Base-by-base conservation (phyloP, 2,888 invertebrate species). In the Arctia plantaginis region DNA sequence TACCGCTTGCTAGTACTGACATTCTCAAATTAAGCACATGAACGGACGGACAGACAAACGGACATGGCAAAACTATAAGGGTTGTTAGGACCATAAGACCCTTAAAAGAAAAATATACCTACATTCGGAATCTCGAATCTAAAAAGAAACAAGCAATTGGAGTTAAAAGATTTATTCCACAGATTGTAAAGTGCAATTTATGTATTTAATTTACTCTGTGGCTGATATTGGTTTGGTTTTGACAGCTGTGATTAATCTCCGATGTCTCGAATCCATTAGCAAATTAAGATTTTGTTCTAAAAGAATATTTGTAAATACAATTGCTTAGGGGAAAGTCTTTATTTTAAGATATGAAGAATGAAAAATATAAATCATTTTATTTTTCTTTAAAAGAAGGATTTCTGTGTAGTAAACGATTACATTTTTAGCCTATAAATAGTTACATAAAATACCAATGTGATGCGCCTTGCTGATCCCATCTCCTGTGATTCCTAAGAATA, bases 191-290 rank as follows among this genome's bases (percentile, higher is more conserved):
- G 18, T 71, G 33, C n/a, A 65, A 62, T 62, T 71, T 74, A 68
- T 72, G 27, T n/a, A n/a, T n/a, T n/a, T n/a, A n/a, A n/a, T 77
- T 73, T 77, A 76, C 3, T 76, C 74, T 80, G 76, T 76, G 80
- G 72, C 59, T 51, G 73, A n/a, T 47, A 59, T 77, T 64, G 69
- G 55, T 81, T 78, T 75, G 71, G 66, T 79, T 82, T 80, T 81
- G 83, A 79, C 79, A 82, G 76, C 3, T n/a, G 44, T 78, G 75
- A 83, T 82, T 80, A 79, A 83, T 82, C 77, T 71, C 20, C 59
- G 51, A 74, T 44, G 77, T 77, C 68, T 69, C 77, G 39, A 66
- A 12, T 77, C 83, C 85, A 85, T 85, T 85, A 84, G 83, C 55
- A 74, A 80, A 85, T 83, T 85, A 77, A 66, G 55, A 75, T 80